Base-by-base conservation (phyloP, 2,797 vertebrate species). In the Streptopelia turtur region DNA sequence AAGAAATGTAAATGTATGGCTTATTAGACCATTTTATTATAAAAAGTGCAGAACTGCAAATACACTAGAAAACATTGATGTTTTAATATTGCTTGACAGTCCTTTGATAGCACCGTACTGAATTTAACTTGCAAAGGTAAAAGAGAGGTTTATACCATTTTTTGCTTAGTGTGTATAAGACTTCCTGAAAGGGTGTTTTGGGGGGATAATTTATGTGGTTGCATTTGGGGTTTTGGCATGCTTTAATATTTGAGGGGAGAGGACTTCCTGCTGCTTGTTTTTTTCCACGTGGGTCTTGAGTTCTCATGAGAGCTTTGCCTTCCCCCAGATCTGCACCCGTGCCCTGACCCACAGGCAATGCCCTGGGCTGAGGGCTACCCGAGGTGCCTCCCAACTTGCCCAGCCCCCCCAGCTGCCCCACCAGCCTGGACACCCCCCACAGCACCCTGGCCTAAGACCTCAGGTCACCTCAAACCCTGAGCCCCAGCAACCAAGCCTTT, bases 21-120 rank as follows among this genome's bases (percentile, higher is more conserved):
- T 94, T 85, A 71, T 71, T 89, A 82, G 53, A 71, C 64, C 49
- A 35, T 84, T 90, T 91, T 89, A 79, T 87, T 96, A 94, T 87
- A 4, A 71, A 64, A 96, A 80, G 37, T 80, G 64, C 81, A 93
- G 56, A 95, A 90, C 41, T 74, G 68, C 60, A 90, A 85, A 74
- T 84, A 68, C 45, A 39, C 27, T 35, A 81, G 66, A 84, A 94
- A 94, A 74, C 0, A 1, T 10, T 57, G 53, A 80, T 87, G 31
- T 63, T 64, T 90, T 93, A 77, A 68, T 87, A 83, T 77, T 92
- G 66, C 71, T 74, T 64, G 25, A 47, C 70, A 87, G 60, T 35
- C 27, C 75, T 87, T 87, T 85, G 50, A 47, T 77, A 78, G 33
- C 14, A 55, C 52, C 1, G 1, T 33, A 57, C 61, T 77, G 63